These are phyloP conservation scores for Euborellia annulipes DNA, from an alignment of 1,140 invertebrate species.

Conservation along the genomic window DNA sequence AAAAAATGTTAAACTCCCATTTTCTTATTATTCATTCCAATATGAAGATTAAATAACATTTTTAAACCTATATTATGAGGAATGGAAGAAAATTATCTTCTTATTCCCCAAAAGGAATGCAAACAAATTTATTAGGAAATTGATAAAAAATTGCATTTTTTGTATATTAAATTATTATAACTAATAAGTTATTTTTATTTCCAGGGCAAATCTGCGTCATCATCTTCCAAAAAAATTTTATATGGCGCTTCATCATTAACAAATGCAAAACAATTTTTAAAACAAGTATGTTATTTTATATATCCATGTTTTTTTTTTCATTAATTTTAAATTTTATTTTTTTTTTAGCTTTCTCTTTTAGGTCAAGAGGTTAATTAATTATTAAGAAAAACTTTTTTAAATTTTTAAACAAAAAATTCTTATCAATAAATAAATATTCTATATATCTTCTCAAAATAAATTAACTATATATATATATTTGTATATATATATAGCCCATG, in stretches of 20 bases:
- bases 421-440: too few relatives aligned
- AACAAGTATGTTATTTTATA: constrained; percentile 46
- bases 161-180: not conserved
- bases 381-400: too few relatives aligned
- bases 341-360: constrained; percentile 32
- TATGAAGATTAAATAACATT: too few relatives aligned
- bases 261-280: constrained; percentile 83
- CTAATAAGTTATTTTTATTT: constrained; percentile 18
- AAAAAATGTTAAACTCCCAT: too few relatives aligned
- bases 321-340: not conserved
- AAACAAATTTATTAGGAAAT: not conserved
- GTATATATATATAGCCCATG: too few relatives aligned
- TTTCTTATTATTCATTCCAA: too few relatives aligned
- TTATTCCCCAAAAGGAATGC: not conserved
- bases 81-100: not conserved
- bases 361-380: constrained; percentile 51
- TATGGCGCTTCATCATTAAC: constrained; percentile 89
- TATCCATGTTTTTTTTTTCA: not conserved
- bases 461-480: too few relatives aligned
- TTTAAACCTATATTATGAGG: too few relatives aligned
- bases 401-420: too few relatives aligned
- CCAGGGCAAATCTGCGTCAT: constrained; percentile 47
- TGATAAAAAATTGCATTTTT: constrained; percentile 3
- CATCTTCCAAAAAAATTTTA: constrained; percentile 61
- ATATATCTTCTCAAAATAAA: too few relatives aligned